Base-by-base conservation (phyloP, 2,113 vertebrate genomes). In the Chascanopsetta lugubris region DNA sequence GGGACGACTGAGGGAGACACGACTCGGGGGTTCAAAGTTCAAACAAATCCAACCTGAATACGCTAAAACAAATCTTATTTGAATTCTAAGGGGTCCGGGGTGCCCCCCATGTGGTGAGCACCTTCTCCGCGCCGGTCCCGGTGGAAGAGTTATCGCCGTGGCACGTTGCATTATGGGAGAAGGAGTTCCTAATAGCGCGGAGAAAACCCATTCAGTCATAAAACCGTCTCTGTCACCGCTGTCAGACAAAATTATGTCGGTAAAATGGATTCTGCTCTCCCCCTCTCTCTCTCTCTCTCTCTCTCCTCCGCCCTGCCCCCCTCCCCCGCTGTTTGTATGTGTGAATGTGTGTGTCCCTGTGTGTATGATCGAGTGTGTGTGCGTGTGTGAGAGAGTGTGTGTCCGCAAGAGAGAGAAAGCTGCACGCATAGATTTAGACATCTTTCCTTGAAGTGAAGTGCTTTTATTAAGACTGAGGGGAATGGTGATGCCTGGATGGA, bases 151-250 rank as follows among this genome's bases (percentile, higher is more conserved):
- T 79, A 80, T 85, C 15, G 3, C 61, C 20, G 66, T 79, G 78
- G 80, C 82, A 74, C 61, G 55, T 75, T 88, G 86, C 85, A 87
- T 87, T 85, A 80, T 86, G 87, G 88, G 88, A 87, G 82, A 80
- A 79, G 75, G 85, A 90, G 88, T 85, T 85, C 69, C 65, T 86
- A 83, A 86, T 81, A 77, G 87, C 43, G 51, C 77, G 65, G 74
- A 85, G 82, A 77, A n/a, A 86, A 88, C 55, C 72, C 77, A 82
- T 79, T 90, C 85, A 86, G 83, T 90, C 88, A 90, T 90, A 86
- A 90, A 90, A 88, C 84, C 84, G 72, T 83, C 84, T 85, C 80
- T 87, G 88, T 88, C 88, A 90, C 66, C 83, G 34, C 87, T 87
- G 88, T 84, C 87, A 87, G 80, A 77, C 67, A 64, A 87, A 86